Evolutionary conservation across 2,113 vertebrate genomes (phyloP), one percentile per base, ranked within the genome.

Genomic region (Otolemur garnettii): DNA sequence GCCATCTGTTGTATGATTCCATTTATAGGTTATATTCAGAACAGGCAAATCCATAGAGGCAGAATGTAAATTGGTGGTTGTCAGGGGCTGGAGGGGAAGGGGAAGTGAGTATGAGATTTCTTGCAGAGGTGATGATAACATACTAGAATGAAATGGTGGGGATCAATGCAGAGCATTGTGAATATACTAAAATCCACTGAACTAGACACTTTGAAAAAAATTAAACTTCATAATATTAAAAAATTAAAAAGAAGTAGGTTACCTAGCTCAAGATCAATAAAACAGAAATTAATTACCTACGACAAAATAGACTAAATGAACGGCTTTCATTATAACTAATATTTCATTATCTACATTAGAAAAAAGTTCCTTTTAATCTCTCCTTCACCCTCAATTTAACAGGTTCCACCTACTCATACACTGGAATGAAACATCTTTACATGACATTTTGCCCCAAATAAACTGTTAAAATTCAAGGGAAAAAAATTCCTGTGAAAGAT

Each of bases 311-410:
- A 55, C 30, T 60, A 64, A 83, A 24, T 50, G 62, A 72, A 60
- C 18, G 42, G 6, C 50, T 87, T 91, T 69, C 42, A 84, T 24
- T 89, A 79, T 28, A 6, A 81, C 28, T 72, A 79, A 69, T 71
- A 75, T 91, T 96, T 91, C 77, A 77, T 85, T 77, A 75, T 85
- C 57, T 53, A 50, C 22, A 38, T 93, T 55, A 94, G 78, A 71
- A 90, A 93, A 91, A 82, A 71, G 15, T 82, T 69, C 5, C n/a
- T 81, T 82, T 77, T 50, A 59, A 80, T 80, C 35, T 83, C 7
- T n/a, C 22, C 87, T 21, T 95, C 42, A 60, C 55, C 30, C 33
- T 66, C 19, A 66, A 35, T 87, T 86, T 87, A 78, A 57, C 6
- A 38, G 77, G 35, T 79, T 66, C 77, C 6, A 75, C 14, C 42